Base-by-base conservation (phyloP, 23 tunicate genomes). In the Ciona savignyi region DNA sequence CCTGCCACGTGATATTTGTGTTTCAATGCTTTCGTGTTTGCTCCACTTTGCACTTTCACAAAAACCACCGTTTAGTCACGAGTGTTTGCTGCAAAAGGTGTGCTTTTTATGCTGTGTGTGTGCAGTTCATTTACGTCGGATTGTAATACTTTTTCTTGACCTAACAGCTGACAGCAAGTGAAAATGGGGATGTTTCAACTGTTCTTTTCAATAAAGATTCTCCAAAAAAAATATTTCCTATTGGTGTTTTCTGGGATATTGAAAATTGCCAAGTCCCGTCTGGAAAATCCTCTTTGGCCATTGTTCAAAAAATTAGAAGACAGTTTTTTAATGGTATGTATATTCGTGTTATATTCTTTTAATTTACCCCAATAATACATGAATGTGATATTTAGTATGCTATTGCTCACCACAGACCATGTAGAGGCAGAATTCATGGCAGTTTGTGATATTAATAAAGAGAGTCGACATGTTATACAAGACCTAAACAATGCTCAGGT, bases 401-500 rank as follows among this genome's bases (percentile, higher is more conserved):
- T n/a, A n/a, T n/a, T n/a, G n/a, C n/a, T n/a, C n/a, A n/a, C n/a
- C n/a, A n/a, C 75, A 82, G 89, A 75, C 30, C 97, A 83, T 61
- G 32, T 25, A 11, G 90, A 90, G 56, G 86, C 75, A 26, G 97
- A 90, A 48, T 90, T 90, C 64, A 83, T 83, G 90, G 88, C 78
- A 25, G 97, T 84, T 26, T 90, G 97, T 76, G 97, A 90, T 66
- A 80, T 84, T 30, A 79, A 78, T 82, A 90, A 90, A 48, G 97
- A 90, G 66, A 78, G 71, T 34, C 64, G 76, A 30, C 77, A 76
- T 60, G 90, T 90, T 11, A 67, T 84, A 28, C 81, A 84, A 83
- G 97, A 90, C 29, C 67, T 90, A 0, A 90, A 90, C 60, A 79
- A 80, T 64, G 85, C 97, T 23, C 89, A 90, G 79, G 96, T 82